A percentile compares a stretch with the other conserved stretches of the same genome.
phyloP scores from a whole-genome alignment of 2,888 invertebrate genomes.

The Diabrotica balteata region DNA sequence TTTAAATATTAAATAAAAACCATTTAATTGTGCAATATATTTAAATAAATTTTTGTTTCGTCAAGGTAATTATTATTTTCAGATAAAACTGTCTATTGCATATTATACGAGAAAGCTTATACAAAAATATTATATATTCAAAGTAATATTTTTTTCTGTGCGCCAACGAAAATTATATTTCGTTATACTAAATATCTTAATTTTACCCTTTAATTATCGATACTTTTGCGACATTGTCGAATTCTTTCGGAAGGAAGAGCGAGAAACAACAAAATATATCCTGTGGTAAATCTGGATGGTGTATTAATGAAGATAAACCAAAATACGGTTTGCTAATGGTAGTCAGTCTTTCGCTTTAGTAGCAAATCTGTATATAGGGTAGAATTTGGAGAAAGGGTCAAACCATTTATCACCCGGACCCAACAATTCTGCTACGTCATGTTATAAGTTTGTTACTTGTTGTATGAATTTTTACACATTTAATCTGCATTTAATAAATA shows the following conservation, averaged over 20 bases:
- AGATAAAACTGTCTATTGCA: too few relatives aligned
- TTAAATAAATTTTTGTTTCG: too few relatives aligned
- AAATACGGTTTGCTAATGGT: slow-evolving; percentile 41
- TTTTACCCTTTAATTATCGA: not conserved
- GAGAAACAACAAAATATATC: slow-evolving; percentile 23
- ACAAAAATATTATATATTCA: not conserved
- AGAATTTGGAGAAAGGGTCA: slow-evolving; percentile 40
- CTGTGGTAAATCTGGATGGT: slow-evolving; percentile 35
- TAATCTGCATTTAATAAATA: too few relatives aligned
- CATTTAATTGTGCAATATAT: too few relatives aligned
- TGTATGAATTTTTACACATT: not conserved
- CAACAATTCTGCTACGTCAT: slow-evolving; percentile 52
- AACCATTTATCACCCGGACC: slow-evolving; percentile 53
- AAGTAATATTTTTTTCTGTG: not conserved
- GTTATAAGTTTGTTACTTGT: slow-evolving; percentile 32
- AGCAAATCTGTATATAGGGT: slow-evolving; percentile 43
- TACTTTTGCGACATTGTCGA: not conserved
- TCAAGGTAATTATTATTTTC: too few relatives aligned
- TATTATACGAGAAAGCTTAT: too few relatives aligned
- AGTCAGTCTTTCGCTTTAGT: slow-evolving; percentile 40
- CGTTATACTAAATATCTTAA: not conserved
- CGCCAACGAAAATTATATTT: not conserved
- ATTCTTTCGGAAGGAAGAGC: slow-evolving; percentile 8
- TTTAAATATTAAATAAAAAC: too few relatives aligned
- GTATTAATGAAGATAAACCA: slow-evolving; percentile 41